phyloP scores from a whole-genome alignment of 1,140 invertebrate genomes.

The Megalonaias nervosa region DNA sequence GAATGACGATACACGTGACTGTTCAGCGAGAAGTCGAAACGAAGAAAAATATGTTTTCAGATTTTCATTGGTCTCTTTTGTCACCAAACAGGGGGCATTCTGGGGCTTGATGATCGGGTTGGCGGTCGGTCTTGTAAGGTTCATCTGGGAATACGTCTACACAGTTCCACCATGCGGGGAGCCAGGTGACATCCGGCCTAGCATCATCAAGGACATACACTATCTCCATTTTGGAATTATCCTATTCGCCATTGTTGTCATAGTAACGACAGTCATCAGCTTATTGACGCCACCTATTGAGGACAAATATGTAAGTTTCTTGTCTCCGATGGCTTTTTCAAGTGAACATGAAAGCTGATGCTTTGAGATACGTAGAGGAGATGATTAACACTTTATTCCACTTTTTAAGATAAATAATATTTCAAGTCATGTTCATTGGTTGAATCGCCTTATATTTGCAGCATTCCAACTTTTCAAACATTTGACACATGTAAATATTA shows the following conservation, averaged over 20 bases:
- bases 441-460: not conserved
- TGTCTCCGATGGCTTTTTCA: not conserved
- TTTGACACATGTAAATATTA: not conserved
- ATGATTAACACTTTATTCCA: not conserved
- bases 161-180: conserved; percentile 61
- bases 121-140: conserved; percentile 71
- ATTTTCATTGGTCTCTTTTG: conserved; percentile 26
- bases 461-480: not conserved
- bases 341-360: not conserved
- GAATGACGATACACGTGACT: too few species aligned
- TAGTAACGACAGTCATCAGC: conserved; percentile 64
- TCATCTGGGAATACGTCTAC: conserved; percentile 70
- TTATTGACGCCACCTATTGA: conserved; percentile 67
- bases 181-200: conserved; percentile 50
- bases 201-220: conserved; percentile 68
- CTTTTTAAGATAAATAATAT: not conserved
- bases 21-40: too few species aligned
- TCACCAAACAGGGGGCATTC: conserved; percentile 72
- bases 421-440: not conserved
- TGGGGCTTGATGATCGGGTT: conserved; percentile 75
- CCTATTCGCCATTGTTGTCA: conserved; percentile 64
- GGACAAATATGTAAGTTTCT: conserved; percentile 63
- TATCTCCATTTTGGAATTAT: conserved; percentile 71
- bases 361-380: not conserved
- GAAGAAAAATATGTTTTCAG: not conserved